Evolutionary conservation across 2,888 invertebrate species (phyloP).

Genomic region (Aleiodes testaceus): DNA sequence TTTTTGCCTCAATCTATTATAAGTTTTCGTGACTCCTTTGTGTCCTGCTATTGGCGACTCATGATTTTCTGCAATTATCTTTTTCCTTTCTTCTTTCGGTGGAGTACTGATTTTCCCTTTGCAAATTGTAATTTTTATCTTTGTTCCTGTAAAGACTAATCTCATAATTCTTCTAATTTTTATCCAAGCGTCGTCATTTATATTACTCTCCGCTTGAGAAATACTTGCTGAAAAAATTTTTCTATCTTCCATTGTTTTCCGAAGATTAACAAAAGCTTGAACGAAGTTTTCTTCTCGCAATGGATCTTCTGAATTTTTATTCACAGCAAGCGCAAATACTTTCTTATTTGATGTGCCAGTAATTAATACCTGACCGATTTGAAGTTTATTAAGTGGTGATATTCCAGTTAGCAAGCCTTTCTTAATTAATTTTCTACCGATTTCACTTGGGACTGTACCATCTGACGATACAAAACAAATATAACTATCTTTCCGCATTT

Average conservation of each 20-base stretch:
- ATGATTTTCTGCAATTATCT: conserved; percentile 18
- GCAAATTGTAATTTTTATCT: conserved; percentile 22
- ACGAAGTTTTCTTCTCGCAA: neutral
- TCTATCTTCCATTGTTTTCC: conserved; percentile 5
- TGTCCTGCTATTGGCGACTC: conserved; percentile 42
- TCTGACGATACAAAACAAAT: conserved; percentile 38
- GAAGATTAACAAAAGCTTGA: conserved; percentile 10
- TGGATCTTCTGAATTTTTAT: conserved; percentile 19
- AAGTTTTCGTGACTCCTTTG: conserved; percentile 41
- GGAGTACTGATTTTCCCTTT: conserved; percentile 35
- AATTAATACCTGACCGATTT: conserved; percentile 26
- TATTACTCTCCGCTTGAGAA: conserved; percentile 23
- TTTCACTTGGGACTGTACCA: conserved; percentile 33
- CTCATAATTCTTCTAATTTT: conserved; percentile 22
- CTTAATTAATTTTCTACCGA: conserved; percentile 21
- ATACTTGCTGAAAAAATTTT: conserved; percentile 16
- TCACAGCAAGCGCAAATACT: conserved; percentile 23
- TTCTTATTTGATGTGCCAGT: conserved; percentile 12
- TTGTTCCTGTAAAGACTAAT: neutral
- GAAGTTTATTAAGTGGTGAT: neutral
- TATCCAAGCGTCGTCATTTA: conserved; percentile 10
- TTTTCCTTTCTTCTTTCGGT: neutral
- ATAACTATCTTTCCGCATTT: conserved; percentile 38
- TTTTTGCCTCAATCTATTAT: conserved; percentile 34
- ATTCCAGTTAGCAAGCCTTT: conserved; percentile 6